Evolutionary conservation across 2,113 vertebrate genomes (phyloP).

Genomic region (Leuciscus idus): DNA sequence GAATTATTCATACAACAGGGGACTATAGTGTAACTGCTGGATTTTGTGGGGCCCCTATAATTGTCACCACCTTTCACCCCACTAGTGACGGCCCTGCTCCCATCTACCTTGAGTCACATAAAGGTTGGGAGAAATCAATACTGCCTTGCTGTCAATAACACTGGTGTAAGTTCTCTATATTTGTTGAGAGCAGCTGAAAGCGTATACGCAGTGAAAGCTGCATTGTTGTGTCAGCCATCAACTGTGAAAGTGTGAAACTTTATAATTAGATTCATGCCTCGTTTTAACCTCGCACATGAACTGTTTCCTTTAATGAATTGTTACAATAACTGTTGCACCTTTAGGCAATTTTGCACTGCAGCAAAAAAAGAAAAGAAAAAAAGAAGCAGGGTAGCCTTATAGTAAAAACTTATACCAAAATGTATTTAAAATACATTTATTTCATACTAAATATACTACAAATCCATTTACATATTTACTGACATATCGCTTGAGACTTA

Average conservation of each 20-base stretch:
- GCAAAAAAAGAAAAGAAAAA: background rate
- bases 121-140: slow-evolving; percentile 32
- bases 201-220: background rate
- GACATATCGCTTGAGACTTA: too few relatives aligned
- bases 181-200: background rate
- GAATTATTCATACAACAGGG: too few relatives aligned
- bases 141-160: background rate
- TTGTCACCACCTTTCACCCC: too few relatives aligned
- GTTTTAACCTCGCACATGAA: background rate
- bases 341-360: background rate
- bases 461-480: too few relatives aligned
- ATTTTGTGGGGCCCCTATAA: too few relatives aligned
- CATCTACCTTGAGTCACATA: background rate
- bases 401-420: too few relatives aligned
- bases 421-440: too few relatives aligned
- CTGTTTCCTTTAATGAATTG: background rate
- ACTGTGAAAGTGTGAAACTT: slow-evolving; percentile 17
- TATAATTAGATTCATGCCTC: slow-evolving; percentile 5
- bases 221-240: background rate
- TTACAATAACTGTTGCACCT: background rate
- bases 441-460: too few relatives aligned
- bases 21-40: too few relatives aligned
- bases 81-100: too few relatives aligned
- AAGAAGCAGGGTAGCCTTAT: too few relatives aligned
- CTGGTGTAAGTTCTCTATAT: background rate